phyloP scores from a whole-genome alignment of 2,888 invertebrate genomes.

The Ornithoptera alexandrae region DNA sequence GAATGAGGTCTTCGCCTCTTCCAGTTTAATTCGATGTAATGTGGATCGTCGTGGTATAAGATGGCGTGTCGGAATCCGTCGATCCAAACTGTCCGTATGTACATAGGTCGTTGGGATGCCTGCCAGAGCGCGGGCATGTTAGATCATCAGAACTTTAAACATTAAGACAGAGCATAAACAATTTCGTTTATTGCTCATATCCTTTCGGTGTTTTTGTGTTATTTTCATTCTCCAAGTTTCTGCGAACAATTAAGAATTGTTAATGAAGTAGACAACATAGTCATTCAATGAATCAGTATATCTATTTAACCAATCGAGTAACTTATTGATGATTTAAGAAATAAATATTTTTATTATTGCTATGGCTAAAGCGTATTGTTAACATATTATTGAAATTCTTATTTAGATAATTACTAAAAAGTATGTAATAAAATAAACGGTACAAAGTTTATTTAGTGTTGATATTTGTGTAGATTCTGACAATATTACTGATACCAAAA shows the following conservation, averaged over 20 bases:
- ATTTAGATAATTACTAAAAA: too few relatives aligned
- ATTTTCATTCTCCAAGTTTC: slow-evolving; percentile 38
- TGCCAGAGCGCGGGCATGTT: slow-evolving; percentile 82
- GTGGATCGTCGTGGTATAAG: slow-evolving; percentile 82
- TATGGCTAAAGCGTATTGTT: too few relatives aligned
- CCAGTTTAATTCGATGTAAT: slow-evolving; percentile 51
- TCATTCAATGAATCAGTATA: too few relatives aligned
- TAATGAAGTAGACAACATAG: neutral
- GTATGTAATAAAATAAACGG: too few relatives aligned
- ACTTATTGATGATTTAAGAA: too few relatives aligned
- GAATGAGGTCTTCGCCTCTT: slow-evolving; percentile 59
- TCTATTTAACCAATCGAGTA: too few relatives aligned
- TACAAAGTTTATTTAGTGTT: too few relatives aligned
- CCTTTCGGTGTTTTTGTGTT: slow-evolving; percentile 29
- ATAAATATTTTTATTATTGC: too few relatives aligned
- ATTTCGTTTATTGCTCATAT: slow-evolving; percentile 46
- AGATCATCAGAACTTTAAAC: slow-evolving; percentile 39
- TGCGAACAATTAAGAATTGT: slow-evolving; percentile 28
- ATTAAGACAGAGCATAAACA: slow-evolving; percentile 50
- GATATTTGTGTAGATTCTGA: too few relatives aligned
- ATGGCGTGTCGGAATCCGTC: slow-evolving; percentile 86
- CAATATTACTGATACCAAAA: too few relatives aligned
- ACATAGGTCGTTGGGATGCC: slow-evolving; percentile 81
- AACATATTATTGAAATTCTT: too few relatives aligned
- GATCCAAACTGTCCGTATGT: slow-evolving; percentile 84